Conservation (phyloP, 2,113 vertebrate species). For the Aegithalos caudatus region DNA sequence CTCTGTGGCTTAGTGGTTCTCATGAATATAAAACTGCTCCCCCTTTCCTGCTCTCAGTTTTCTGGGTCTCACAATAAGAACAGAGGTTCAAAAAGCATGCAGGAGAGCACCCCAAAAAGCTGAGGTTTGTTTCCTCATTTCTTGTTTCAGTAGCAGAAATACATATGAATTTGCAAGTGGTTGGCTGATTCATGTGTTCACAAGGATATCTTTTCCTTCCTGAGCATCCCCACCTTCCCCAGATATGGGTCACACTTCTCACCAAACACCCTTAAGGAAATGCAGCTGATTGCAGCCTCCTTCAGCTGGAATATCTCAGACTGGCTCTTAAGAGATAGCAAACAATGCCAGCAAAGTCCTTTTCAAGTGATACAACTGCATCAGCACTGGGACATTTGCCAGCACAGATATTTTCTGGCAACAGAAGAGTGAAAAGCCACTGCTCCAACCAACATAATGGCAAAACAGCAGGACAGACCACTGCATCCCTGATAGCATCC, state of each 20-base stretch:
- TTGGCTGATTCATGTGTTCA: background rate
- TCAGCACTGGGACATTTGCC: slow-evolving; percentile 10
- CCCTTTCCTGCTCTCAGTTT: background rate
- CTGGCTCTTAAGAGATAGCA: background rate
- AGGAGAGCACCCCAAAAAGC: background rate
- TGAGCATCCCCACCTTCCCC: background rate
- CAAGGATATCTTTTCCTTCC: background rate
- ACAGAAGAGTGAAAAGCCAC: slow-evolving; percentile 4
- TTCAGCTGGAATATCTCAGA: background rate
- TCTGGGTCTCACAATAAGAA: background rate
- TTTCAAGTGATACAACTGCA: background rate
- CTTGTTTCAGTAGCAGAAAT: background rate
- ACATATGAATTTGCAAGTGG: background rate
- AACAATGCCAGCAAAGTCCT: slow-evolving; percentile 26
- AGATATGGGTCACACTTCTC: background rate
- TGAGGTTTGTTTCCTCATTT: background rate
- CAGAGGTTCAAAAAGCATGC: background rate
- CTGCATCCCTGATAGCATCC: background rate
- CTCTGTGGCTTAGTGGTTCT: background rate
- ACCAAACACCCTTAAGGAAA: background rate
- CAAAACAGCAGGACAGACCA: background rate
- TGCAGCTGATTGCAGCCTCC: background rate
- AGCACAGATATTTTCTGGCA: slow-evolving; percentile 13
- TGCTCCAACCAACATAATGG: background rate
- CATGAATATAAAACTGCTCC: background rate